Base-by-base conservation (phyloP, 92 coral and sea anemone species). In the Epizoanthus fatuus region DNA sequence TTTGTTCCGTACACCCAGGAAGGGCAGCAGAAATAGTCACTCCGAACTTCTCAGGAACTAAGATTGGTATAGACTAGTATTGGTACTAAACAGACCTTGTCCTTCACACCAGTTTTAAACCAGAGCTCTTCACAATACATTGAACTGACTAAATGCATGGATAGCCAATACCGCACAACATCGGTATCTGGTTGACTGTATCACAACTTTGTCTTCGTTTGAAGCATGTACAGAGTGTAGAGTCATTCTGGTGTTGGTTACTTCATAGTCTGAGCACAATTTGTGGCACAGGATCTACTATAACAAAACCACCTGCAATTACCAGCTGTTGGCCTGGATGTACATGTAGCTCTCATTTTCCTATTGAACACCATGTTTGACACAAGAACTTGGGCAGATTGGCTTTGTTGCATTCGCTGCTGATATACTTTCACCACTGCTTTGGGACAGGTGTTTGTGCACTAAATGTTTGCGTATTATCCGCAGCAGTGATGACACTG, bases 1-100 rank as follows among this genome's bases (percentile, higher is more conserved):
- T 29, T 82, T 86, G 57, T 91, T 91, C 17, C 94, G 86, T 40
- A 60, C 94, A 91, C 2, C 91, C 94, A 67, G 94, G 82, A 11
- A 91, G 85, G 56, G 94, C 91, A 75, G 68, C 87, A 82, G 17
- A 76, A 89, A 7, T 69, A 47, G 62, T 76, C 40, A 19, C 16
- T 22, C 91, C 89, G 75, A 91, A 91, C 75, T 81, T 86, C 73
- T 54, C 66, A 35, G 82, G 82, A 55, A 91, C 75, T 44, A 6
- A 6, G 32, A 79, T 91, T 29, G 35, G 35, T 29, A 29, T 29
- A 29, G 35, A 29, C 35, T 29, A 29, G 91, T 19, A 87, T 54
- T n/a, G 91, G 94, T 32, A 90, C 40, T 64, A 59, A 86, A 72
- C 88, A 85, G 5, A 52, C 86, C 42, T 79, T 87, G 62, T 91